Base-by-base conservation (phyloP, 2,797 vertebrate genomes). In the Acrossocheilus wenchowensis region DNA sequence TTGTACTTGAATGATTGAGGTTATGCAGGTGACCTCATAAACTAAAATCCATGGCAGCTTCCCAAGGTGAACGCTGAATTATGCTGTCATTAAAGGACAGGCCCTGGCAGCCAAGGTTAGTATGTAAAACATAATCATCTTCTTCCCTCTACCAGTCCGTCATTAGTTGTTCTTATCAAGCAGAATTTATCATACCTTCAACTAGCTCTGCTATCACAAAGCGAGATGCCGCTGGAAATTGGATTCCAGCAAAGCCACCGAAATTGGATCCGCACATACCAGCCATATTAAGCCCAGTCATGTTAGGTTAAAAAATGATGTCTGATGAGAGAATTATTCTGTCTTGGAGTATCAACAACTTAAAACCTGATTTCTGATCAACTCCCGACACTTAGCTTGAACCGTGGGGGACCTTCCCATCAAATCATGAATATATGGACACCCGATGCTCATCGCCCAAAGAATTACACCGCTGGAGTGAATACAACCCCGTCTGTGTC, bases 31-130 rank as follows among this genome's bases (percentile, higher is more conserved):
- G 95, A 96, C 94, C 95, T 95, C 95, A 96, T 96, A 96, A 96
- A 96, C 95, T 94, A 95, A 95, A 96, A 95, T 93, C 93, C 92
- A 89, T 95, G 95, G 95, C 95, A 96, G 94, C 91, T 93, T 95
- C 94, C 94, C 96, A 96, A 96, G 95, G 96, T 96, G 96, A 95
- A 93, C 69, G 92, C 93, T 96, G 95, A 96, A 96, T 96, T 96
- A 96, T 96, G 95, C 94, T 93, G 91, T 96, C 95, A 96, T 96
- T 96, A 96, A 95, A 96, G 95, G 95, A 96, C 95, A 94, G 93
- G 92, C 92, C 93, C 92, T 52, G 92, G 94, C 95, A 95, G 94
- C 95, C 95, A 96, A 96, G 95, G 96, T 96, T 96, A 95, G 95
- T 95, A 96, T 96, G 95, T 96, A 96, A 96, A 96, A 94, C 95